Base-by-base conservation (phyloP, 2,888 invertebrate species). In the Diplazon laetatorius region DNA sequence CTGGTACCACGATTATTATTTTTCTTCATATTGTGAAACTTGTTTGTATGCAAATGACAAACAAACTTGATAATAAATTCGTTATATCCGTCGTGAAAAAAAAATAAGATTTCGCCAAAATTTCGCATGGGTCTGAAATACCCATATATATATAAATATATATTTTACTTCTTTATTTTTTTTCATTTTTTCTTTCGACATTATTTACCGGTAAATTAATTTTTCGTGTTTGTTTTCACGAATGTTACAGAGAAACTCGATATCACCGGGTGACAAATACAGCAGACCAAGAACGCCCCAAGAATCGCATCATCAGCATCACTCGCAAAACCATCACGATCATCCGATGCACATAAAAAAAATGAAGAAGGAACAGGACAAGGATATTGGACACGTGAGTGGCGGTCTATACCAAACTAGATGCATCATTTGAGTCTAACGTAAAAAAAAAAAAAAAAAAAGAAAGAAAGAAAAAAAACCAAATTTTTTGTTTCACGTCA, bases 201-300 rank as follows among this genome's bases (percentile, higher is more conserved):
- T n/a, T n/a, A 30, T 30, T 6, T 2, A 30, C 30, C 30, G 30
- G 6, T 30, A 78, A 82, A 88, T 85, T 83, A 85, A 83, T 85
- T 85, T 80, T 77, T 80, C 74, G 76, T 83, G n/a, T 84, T 82
- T 86, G 44, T 74, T 60, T 65, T n/a, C n/a, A n/a, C n/a, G 46
- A 78, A 60, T 9, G n/a, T 92, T 92, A 78, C 94, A 96, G 96
- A 94, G 95, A 90, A 96, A 95, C 92, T 96, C 96, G 86, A 96
- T 96, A 92, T 96, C 96, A 80, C 97, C 97, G 35, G 96, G 95
- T 77, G 96, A 96, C 91, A 96, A 96, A 91, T 96, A 96, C 90
- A 91, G 85, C 66, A 93, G 96, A 90, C 94, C 96, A 87, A 93
- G 96, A 90, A 95, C 95, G 91, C 95, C 96, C 22, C 94, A 93